A percentile compares a stretch with the other conserved stretches of the same genome.
Evolutionary conservation across 2,888 invertebrate species (phyloP).

Genomic region (Hirtodrosophila alboralis): DNA sequence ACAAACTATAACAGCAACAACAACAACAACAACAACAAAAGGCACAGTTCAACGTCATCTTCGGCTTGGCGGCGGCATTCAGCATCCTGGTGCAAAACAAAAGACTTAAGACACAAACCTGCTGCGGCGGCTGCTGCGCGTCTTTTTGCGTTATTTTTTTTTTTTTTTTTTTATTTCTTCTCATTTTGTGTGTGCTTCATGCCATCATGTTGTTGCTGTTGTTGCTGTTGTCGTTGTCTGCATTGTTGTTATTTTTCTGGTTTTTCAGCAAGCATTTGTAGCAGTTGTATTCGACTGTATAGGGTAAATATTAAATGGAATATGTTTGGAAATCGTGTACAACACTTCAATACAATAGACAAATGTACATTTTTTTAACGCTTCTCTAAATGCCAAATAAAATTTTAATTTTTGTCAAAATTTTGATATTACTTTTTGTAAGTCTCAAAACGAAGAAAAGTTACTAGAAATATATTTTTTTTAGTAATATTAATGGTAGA

Average conservation of each 20-base stretch:
- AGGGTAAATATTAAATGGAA: too few species aligned
- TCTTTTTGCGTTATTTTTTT: conserved; percentile 19
- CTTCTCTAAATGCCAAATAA: too few species aligned
- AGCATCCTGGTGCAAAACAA: conserved; percentile 72
- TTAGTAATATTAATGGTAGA: too few species aligned
- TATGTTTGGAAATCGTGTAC: too few species aligned
- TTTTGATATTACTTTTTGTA: too few species aligned
- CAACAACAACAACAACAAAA: too few species aligned
- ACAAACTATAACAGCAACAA: conserved; percentile 4
- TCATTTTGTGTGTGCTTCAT: conserved; percentile 4
- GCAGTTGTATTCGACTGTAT: too few species aligned
- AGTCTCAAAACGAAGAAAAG: too few species aligned
- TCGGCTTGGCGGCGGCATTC: conserved; percentile 46
- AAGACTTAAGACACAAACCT: conserved; percentile 80
- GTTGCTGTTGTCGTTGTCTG: conserved; percentile 20
- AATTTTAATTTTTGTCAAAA: too few species aligned
- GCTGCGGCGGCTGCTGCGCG: conserved; percentile 39
- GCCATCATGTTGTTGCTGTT: conserved; percentile 2
- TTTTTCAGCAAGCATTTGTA: background rate
- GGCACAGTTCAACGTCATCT: conserved; percentile 47
- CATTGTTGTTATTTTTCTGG: conserved; percentile 18
- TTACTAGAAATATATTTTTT: too few species aligned
- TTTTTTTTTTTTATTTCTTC: conserved; percentile 2
- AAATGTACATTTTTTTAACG: too few species aligned
- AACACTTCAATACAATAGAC: too few species aligned